Evolutionary conservation across 2,113 vertebrate genomes (phyloP), one percentile per base, ranked within the genome.

Genomic region (Cavia aperea): DNA sequence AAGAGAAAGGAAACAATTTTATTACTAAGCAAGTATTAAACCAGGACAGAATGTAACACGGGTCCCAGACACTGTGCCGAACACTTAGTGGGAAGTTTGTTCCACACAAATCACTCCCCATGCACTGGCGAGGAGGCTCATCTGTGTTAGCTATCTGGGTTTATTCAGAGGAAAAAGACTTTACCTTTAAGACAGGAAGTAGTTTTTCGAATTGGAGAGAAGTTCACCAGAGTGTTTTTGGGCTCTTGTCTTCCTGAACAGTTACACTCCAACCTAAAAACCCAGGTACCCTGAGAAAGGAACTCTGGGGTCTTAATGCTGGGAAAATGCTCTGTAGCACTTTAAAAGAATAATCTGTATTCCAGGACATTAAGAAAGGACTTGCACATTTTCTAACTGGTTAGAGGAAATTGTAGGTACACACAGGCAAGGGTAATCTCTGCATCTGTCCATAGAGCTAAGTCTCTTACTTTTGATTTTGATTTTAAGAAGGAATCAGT

Each of bases 41-140:
- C 15, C 65, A 29, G 58, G 7, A 43, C 2, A 21, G 58, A 11
- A 54, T 1, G 23, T 31, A 19, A 33, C 14, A 33, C 26, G 12
- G 43, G 51, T 49, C 13, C 14, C 16, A 75, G 68, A 19, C 58
- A 39, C 66, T 19, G 13, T 68, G 49, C 58, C 46, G 60, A 46
- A 70, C 15, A 81, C 5, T 81, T 13, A 14, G 36, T 2, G 15
- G 66, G 16, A 43, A 21, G 2, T 31, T 31, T 46, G 18, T 56
- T 24, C 3, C 3, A 78, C 26, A 2, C 1, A 36, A 14, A 3
- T 43, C 21, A 5, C 5, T 12, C 21, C 33, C n/a, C n/a, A n/a
- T n/a, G n/a, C n/a, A n/a, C n/a, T n/a, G n/a, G n/a, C n/a, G n/a
- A n/a, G n/a, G n/a, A n/a, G 19, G 29, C 3, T 18, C 21, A 36